Evolutionary conservation across 2,888 invertebrate genomes (phyloP).

Genomic region (Drosophila mulleri): DNA sequence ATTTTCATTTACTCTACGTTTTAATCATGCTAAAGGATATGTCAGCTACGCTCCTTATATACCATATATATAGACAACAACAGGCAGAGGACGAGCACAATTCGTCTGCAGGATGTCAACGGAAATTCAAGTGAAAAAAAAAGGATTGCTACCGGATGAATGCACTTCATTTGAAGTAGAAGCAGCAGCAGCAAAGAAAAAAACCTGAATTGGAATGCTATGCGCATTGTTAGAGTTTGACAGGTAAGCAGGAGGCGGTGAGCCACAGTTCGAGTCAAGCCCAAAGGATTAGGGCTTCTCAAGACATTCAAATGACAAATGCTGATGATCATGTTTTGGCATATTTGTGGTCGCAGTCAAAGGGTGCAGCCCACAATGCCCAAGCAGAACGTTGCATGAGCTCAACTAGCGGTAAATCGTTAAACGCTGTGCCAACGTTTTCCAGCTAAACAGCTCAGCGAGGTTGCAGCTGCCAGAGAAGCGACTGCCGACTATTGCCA

Average conservation of each 20-base stretch:
- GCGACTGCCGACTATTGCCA: constrained; percentile 4
- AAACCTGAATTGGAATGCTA: constrained; percentile 44
- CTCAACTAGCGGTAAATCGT: constrained; percentile 36
- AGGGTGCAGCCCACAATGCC: constrained; percentile 33
- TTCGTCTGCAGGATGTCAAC: constrained; percentile 70
- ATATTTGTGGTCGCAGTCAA: constrained; percentile 69
- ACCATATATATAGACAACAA: constrained; percentile 19
- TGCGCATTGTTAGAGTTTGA: constrained; percentile 66
- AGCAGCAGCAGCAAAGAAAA: constrained; percentile 25
- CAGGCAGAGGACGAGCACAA: constrained; percentile 25
- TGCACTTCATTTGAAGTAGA: constrained; percentile 80
- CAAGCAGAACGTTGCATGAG: constrained; percentile 13
- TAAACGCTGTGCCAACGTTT: constrained; percentile 45
- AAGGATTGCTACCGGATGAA: constrained; percentile 81
- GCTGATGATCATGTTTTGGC: constrained; percentile 75
- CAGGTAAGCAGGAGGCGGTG: constrained; percentile 48
- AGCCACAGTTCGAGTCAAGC: constrained; percentile 42
- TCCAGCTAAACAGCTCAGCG: constrained; percentile 26
- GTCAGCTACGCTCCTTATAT: constrained; percentile 67
- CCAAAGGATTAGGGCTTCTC: constrained; percentile 61
- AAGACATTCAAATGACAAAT: constrained; percentile 55
- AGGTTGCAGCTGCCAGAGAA: constrained; percentile 49
- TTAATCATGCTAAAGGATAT: constrained; percentile 81
- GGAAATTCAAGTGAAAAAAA: constrained; percentile 72
- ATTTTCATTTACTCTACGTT: constrained; percentile 79